A percentile compares a stretch with the other conserved stretches of the same genome.
Evolutionary conservation across 2,888 invertebrate species (phyloP).

Genomic region (Apocheima hispidaria): DNA sequence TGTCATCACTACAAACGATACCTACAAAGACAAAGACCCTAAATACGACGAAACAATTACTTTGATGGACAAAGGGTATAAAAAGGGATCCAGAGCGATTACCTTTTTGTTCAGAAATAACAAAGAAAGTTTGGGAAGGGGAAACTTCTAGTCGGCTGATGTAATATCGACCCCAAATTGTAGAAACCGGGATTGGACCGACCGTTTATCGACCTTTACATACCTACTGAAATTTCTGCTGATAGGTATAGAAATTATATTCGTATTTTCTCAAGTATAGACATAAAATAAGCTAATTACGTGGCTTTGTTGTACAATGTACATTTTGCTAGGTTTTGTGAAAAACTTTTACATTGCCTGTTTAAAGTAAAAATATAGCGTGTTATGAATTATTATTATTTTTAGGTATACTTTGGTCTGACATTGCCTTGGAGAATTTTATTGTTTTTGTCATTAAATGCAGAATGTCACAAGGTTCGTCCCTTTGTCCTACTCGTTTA

Average conservation of each 20-base stretch:
- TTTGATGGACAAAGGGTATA: slow-evolving; percentile 35
- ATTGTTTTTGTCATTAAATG: slow-evolving; percentile 2
- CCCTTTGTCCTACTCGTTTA: slow-evolving; percentile 24
- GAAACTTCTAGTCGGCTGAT: slow-evolving; percentile 54
- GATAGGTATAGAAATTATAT: not conserved
- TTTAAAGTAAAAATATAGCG: no score
- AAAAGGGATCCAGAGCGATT: slow-evolving; percentile 40
- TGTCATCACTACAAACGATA: slow-evolving; percentile 25
- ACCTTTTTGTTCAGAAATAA: slow-evolving; percentile 40
- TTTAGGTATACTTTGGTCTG: no score
- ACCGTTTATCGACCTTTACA: slow-evolving; percentile 8
- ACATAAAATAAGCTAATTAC: not conserved
- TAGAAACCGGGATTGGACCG: slow-evolving; percentile 19
- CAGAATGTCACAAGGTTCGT: not conserved
- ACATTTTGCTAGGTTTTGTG: no score
- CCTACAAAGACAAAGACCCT: slow-evolving; percentile 34
- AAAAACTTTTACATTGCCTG: no score
- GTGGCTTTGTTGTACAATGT: not conserved
- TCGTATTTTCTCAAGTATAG: not conserved
- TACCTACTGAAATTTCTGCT: not conserved
- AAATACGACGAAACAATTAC: slow-evolving; percentile 33
- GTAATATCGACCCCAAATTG: slow-evolving; percentile 48
- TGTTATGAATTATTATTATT: no score
- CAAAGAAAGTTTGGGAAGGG: slow-evolving; percentile 43
- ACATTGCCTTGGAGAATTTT: no score